phyloP scores from a whole-genome alignment of 2,888 invertebrate genomes.

The Achlya flavicornis region DNA sequence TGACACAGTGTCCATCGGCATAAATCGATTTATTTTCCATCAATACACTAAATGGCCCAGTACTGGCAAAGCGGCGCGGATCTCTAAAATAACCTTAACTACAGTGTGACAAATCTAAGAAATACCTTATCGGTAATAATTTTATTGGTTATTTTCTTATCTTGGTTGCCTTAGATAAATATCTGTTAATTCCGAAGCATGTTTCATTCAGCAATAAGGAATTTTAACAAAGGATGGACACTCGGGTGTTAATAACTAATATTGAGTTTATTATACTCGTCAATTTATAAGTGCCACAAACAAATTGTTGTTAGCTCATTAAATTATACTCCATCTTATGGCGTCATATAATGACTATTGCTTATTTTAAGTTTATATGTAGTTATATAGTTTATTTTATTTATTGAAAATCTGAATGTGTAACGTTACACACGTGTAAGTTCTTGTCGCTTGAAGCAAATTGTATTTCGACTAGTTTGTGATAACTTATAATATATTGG shows the following conservation, averaged over 20 bases:
- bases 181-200: too few relatives aligned
- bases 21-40: too few relatives aligned
- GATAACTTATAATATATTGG: slow-evolving; percentile 5
- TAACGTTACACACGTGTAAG: background rate
- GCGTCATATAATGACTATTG: slow-evolving; percentile 12
- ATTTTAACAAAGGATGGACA: background rate
- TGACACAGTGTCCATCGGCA: background rate
- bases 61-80: too few relatives aligned
- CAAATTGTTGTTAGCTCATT: background rate
- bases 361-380: background rate
- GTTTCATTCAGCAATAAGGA: background rate
- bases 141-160: too few relatives aligned
- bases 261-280: background rate
- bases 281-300: slow-evolving; percentile 1
- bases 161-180: too few relatives aligned
- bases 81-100: too few relatives aligned
- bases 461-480: slow-evolving; percentile 9
- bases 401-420: slow-evolving; percentile 7
- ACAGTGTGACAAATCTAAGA: too few relatives aligned
- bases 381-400: slow-evolving; percentile 7
- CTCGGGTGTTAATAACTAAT: background rate
- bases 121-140: too few relatives aligned
- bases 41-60: too few relatives aligned
- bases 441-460: slow-evolving; percentile 7
- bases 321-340: background rate